Base-by-base conservation (phyloP, 2,888 invertebrate species). In the Pandemis heparana region DNA sequence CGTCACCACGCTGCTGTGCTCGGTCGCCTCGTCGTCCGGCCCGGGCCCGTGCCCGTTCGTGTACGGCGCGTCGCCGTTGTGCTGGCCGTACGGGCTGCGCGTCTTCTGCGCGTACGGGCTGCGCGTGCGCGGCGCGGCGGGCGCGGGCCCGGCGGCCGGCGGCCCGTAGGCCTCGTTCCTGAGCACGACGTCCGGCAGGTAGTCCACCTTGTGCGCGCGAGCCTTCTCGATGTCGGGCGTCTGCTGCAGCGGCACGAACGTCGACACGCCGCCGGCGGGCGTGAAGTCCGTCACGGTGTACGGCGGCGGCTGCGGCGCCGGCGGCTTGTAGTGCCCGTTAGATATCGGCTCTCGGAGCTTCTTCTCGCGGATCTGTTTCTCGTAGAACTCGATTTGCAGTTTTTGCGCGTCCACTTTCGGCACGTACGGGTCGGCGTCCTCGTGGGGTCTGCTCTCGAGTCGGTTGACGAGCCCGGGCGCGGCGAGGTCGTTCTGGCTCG, bases 1-100 rank as follows among this genome's bases (percentile, higher is more conserved):
- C 65, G 95, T 95, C 75, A 96, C 96, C 38, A 96, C 96, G 75
- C 96, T 96, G 73, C 94, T 94, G 83, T 96, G 96, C 84, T 96
- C 96, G 16, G 95, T 95, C 51, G 95, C 86, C 75, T 90, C 89
- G 71, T 89, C 91, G 38, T 91, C 90, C 60, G 89, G 60, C 4
- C 51, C 79, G 71, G 89, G 61, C 16, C 53, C 79, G 71, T 65
- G 70, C 48, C 66, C 65, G 60, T 74, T 77, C 60, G 14, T 79
- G 67, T 46, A 87, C 82, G 69, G 87, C 83, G 62, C 87, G 86
- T 67, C 85, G 69, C 82, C 81, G 32, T 79, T 79, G 70, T 81
- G 79, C 88, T 56, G 82, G 86, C 48, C 81, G 80, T 16, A 80
- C 75, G 39, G 77, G 79, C 16, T 82, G 81, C 18, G 80, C 46